Evolutionary conservation across 2,113 vertebrate species (phyloP).

Genomic region (Laticauda laticaudata): DNA sequence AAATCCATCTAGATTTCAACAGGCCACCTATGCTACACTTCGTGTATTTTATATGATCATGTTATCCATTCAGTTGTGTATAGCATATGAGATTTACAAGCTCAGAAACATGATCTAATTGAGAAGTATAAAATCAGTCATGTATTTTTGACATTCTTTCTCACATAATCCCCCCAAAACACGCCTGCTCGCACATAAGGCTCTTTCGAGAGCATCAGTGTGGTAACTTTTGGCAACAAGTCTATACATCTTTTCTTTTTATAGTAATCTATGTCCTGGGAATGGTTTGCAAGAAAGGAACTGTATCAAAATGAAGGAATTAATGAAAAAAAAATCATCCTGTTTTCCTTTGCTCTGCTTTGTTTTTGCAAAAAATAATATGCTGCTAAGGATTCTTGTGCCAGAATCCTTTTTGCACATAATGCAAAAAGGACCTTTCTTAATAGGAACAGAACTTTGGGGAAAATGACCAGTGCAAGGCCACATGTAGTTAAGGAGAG

Average conservation of each 20-base stretch:
- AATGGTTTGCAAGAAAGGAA: background rate
- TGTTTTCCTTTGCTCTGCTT: background rate
- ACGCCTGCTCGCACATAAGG: background rate
- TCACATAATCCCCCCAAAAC: background rate
- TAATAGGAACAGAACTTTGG: background rate
- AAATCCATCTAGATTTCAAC: too few relatives aligned
- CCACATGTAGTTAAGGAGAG: background rate
- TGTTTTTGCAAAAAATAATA: background rate
- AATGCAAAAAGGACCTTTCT: background rate
- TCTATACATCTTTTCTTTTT: background rate
- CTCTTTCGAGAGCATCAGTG: background rate
- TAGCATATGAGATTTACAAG: background rate
- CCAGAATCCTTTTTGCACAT: background rate
- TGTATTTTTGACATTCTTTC: background rate
- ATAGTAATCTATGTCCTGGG: background rate
- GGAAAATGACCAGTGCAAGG: background rate
- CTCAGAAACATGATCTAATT: background rate
- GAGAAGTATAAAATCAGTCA: background rate
- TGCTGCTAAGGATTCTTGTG: background rate
- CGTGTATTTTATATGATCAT: background rate
- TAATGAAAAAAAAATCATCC: background rate
- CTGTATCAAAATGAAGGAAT: background rate
- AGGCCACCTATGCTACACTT: too few relatives aligned
- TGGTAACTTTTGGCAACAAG: background rate
- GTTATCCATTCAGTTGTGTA: background rate